Base-by-base conservation (phyloP, 2,113 vertebrate genomes). In the Zapornia atra region DNA sequence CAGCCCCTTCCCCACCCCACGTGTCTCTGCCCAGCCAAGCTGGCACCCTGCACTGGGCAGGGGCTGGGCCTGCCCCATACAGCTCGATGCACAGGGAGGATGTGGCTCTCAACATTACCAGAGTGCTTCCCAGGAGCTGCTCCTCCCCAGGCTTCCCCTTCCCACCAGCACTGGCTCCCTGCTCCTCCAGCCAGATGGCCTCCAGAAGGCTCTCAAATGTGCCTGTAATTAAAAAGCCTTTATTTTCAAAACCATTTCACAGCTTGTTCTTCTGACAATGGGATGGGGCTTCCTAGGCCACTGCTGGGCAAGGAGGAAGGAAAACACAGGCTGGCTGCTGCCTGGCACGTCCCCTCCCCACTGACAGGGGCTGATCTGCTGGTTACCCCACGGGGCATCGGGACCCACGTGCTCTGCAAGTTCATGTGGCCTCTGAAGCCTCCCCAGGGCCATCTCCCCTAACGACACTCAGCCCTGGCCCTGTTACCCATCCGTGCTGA, bases 221-320 rank as follows among this genome's bases (percentile, higher is more conserved):
- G 90, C 68, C 80, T 64, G 46, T 72, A 81, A 90, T 93, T 94
- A 94, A 95, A 92, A 46, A 66, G 82, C 78, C 87, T 73, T 70
- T 57, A 88, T 94, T 92, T 90, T 16, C 92, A 88, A 92, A 96
- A 53, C 75, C 91, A 83, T 94, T 96, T 92, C 95, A 33, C 86
- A 92, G 80, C 56, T 79, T 80, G 70, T 12, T 69, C 91, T 76
- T 31, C 68, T 44, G 75, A 63, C 83, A 81, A 15, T 24, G 60
- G 34, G 86, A 48, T 73, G 88, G 83, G 70, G 92, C 86, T 95
- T 4, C 69, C 57, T 6, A 15, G 64, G 86, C 90, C 84, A 3
- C 53, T 18, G 80, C 19, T 3, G 66, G 69, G 57, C 78, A 14
- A n/a, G 84, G 65, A 86, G 68, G 5, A 8, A 70, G 92, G 86